Evolutionary conservation across 2,888 invertebrate species (phyloP), one percentile per base, ranked within the genome.

Genomic region (Dryobota labecula): DNA sequence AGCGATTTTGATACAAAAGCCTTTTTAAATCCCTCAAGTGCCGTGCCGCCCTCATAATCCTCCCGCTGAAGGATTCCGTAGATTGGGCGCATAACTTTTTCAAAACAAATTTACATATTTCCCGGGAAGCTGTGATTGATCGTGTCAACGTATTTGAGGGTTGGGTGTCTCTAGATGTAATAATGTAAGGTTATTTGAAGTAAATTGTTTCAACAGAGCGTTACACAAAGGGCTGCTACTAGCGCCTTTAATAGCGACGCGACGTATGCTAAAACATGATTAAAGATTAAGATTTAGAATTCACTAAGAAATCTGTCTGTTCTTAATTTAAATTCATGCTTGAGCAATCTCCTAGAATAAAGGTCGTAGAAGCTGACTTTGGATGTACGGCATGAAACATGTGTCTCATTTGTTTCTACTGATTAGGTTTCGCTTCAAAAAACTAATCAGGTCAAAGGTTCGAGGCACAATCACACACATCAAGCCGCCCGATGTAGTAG

Each of bases 21-120:
- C 87, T 90, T 90, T 90, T 88, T 88, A 88, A 90, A 89, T 87
- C 90, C 87, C 88, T 87, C 86, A 84, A 86, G 86, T 81, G 77
- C 81, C 84, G 84, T 78, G 78, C 83, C 82, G 74, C 84, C 79
- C 84, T 78, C 76, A 82, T 92, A 91, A 92, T 92, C 91, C 88
- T 72, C 68, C 78, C 78, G 71, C 82, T 77, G 83, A 84, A 86
- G 89, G 90, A 90, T 90, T 86, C 87, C 82, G 81, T 84, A 90
- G 90, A 92, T 92, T 91, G 91, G 89, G 84, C 86, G 88, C 86
- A 87, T 88, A 92, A 93, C 92, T 92, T 93, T 92, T 90, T 88
- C 89, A 89, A 90, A 93, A 92, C 91, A 92, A 92, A 93, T 93
- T 93, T 92, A 90, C 92, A 92, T 92, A 91, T 91, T 93, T 90